phyloP scores from a whole-genome alignment of 1,140 invertebrate genomes.

The Drosophila lini region DNA sequence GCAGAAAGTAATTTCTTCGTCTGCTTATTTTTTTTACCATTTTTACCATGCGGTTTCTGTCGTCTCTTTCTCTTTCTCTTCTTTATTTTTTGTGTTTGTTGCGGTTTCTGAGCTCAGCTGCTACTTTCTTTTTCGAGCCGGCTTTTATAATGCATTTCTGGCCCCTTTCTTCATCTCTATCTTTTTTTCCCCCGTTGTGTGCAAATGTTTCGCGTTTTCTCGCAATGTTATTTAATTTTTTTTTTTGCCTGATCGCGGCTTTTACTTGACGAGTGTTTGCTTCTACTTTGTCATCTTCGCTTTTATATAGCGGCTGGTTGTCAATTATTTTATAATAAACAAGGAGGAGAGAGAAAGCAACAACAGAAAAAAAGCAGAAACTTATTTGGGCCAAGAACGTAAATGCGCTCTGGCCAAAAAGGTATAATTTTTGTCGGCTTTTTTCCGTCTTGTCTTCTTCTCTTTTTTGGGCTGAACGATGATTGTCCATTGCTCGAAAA shows the following conservation, averaged over 20 bases:
- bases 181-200: neutral
- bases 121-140: conserved; percentile 69
- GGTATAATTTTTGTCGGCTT: conserved; percentile 18
- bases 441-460: neutral
- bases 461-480: conserved; percentile 31
- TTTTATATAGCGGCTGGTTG: conserved; percentile 44
- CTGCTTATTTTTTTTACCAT: conserved; percentile 2
- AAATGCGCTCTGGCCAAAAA: conserved; percentile 43
- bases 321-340: conserved; percentile 80
- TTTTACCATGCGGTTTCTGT: conserved; percentile 3
- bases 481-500: conserved; percentile 41
- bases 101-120: conserved; percentile 53
- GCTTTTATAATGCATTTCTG: conserved; percentile 40
- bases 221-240: conserved; percentile 50
- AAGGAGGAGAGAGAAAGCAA: conserved; percentile 19
- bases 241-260: conserved; percentile 24
- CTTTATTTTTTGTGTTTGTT: conserved; percentile 14
- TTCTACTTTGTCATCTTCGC: conserved; percentile 58
- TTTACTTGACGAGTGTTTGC: conserved; percentile 54
- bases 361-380: conserved; percentile 9
- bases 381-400: conserved; percentile 72
- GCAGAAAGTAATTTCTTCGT: conserved; percentile 36
- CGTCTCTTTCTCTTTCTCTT: conserved; percentile 5
- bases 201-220: conserved; percentile 57
- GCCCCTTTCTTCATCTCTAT: conserved; percentile 1